These are phyloP conservation scores for Felis chaus DNA, from an alignment of 2,113 vertebrate species.

Conservation along the genomic window DNA sequence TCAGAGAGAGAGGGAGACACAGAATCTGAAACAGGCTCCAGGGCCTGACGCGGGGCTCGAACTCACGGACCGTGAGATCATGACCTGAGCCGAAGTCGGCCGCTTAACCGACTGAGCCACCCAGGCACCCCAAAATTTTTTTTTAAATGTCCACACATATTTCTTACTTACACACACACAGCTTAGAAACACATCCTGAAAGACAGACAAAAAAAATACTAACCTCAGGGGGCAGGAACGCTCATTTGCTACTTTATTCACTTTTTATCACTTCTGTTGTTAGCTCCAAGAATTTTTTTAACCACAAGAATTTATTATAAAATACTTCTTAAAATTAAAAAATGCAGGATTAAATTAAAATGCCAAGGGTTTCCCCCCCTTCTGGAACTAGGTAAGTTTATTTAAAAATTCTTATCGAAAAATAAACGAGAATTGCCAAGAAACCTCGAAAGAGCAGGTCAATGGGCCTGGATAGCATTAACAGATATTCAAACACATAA, in stretches of 20 bases:
- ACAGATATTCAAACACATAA: not conserved
- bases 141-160: not conserved
- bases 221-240: not conserved
- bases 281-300: not conserved
- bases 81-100: too few relatives aligned
- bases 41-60: too few relatives aligned
- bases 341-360: not conserved
- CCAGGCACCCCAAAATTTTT: not conserved
- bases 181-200: slow-evolving; percentile 5
- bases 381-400: not conserved
- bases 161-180: not conserved
- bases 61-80: too few relatives aligned
- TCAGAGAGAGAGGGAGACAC: too few relatives aligned
- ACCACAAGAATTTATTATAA: not conserved
- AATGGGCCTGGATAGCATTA: not conserved
- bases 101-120: too few relatives aligned
- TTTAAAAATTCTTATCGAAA: not conserved
- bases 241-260: not conserved
- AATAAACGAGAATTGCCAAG: not conserved
- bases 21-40: too few relatives aligned
- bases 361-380: not conserved
- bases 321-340: slow-evolving; percentile 1
- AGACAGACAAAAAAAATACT: not conserved
- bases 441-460: not conserved
- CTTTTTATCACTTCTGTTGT: not conserved